Conservation (phyloP, 2,888 invertebrate species). For the Ormyrus nitidulus region DNA sequence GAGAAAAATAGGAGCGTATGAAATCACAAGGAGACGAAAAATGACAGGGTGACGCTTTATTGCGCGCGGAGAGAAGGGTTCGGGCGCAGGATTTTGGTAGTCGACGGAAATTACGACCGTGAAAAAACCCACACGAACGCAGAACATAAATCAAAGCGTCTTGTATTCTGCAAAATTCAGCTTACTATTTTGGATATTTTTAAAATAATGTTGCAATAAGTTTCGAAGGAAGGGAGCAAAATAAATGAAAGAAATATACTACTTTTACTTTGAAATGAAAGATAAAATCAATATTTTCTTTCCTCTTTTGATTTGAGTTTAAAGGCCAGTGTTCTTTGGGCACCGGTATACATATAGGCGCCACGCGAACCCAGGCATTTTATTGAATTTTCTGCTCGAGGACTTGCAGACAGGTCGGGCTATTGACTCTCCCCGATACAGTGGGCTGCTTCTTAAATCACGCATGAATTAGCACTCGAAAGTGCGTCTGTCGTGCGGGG, state of each 20-base stretch:
- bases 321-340: slow-evolving; percentile 55
- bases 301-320: slow-evolving; percentile 45
- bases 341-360: slow-evolving; percentile 61
- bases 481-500: slow-evolving; percentile 24
- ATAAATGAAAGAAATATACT: too few species aligned
- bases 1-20: slow-evolving; percentile 35
- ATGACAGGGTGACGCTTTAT: slow-evolving; percentile 15
- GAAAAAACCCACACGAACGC: slow-evolving; percentile 7
- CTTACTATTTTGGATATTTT: too few species aligned
- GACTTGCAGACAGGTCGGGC: slow-evolving; percentile 68
- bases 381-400: slow-evolving; percentile 71
- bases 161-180: too few species aligned
- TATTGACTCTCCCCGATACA: slow-evolving; percentile 69
- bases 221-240: too few species aligned
- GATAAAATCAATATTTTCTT: neutral
- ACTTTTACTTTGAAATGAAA: neutral
- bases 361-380: slow-evolving; percentile 68
- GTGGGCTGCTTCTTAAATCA: slow-evolving; percentile 63
- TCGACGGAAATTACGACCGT: slow-evolving; percentile 34
- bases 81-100: neutral
- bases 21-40: slow-evolving; percentile 28
- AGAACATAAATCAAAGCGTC: too few species aligned
- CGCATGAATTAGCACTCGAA: slow-evolving; percentile 67
- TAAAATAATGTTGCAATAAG: too few species aligned
- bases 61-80: neutral